Evolutionary conservation across 2,888 invertebrate genomes (phyloP), one percentile per base, ranked within the genome.

Genomic region (Tupiocoris notatus): DNA sequence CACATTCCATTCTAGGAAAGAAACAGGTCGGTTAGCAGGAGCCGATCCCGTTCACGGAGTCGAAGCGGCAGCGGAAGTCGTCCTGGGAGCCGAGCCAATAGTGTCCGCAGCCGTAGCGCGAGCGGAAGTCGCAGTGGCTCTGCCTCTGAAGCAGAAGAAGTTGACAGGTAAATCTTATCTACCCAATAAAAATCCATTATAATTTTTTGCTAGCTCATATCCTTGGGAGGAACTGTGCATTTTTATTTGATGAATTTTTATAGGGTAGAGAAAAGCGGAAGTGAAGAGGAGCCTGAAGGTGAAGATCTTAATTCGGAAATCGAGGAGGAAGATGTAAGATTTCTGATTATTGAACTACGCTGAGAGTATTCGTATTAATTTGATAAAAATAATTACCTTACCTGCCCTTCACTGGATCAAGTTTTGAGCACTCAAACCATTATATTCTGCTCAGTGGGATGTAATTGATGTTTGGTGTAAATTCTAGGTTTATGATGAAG

Each of bases 271-370:
- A 92, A 91, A 84, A 91, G 88, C 78, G 87, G 88, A 59, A 92
- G 92, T 80, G 90, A 90, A 80, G 89, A 90, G 82, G 91, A 91
- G 79, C 90, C 91, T 0, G 91, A 91, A 81, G 91, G 91, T 0
- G 92, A 92, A 80, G 92, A 92, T 79, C 84, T 91, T 2, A 82
- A 83, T 67, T 83, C 84, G 23, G 85, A 85, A 77, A 85, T 85
- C 77, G 85, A 79, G 83, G 83, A 77, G 64, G 78, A 79, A 74
- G 79, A 78, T 73, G 78, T 78, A 58, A 79, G 76, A 76, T 68
- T n/a, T n/a, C n/a, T n/a, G n/a, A n/a, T n/a, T n/a, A n/a, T n/a
- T n/a, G n/a, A n/a, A n/a, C n/a, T n/a, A n/a, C n/a, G n/a, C n/a
- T n/a, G n/a, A n/a, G n/a, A n/a, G n/a, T n/a, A n/a, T n/a, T n/a